Base-by-base conservation (phyloP, 1,140 invertebrate genomes). In the Drosophila ironensis region DNA sequence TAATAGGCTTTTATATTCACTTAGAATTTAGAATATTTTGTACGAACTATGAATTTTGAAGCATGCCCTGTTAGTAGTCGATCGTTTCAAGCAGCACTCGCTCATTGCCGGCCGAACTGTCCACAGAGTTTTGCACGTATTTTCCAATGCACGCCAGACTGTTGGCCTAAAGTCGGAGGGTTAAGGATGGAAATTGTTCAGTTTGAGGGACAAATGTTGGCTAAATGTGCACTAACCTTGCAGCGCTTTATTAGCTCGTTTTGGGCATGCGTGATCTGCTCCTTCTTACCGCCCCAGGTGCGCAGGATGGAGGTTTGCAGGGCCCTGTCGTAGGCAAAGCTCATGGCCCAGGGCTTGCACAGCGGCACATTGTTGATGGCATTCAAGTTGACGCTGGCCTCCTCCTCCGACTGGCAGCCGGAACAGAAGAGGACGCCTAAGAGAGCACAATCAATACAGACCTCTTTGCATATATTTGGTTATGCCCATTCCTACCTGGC, bases 391-490 rank as follows among this genome's bases (percentile, higher is more conserved):
- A 98, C 91, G 0, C 98, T 96, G 1, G 98, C 97, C 82, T 99
- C 98, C 89, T 98, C 97, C 89, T 99, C 98, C 17, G 97, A 96
- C 88, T 98, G 97, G 35, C 98, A 98, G 73, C 98, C 98, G 69
- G 97, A 98, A 42, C 99, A 92, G 93, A 99, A 99, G 9, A 95
- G 94, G 37, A 99, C 92, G 38, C 97, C 96, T 95, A 80, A 0
- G 11, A 24, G 28, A 11, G n/a, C n/a, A n/a, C n/a, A 2, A n/a
- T n/a, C n/a, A n/a, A n/a, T n/a, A n/a, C n/a, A n/a, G n/a, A n/a
- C n/a, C n/a, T n/a, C n/a, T n/a, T n/a, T n/a, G n/a, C n/a, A n/a
- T n/a, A n/a, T n/a, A n/a, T n/a, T n/a, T n/a, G n/a, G n/a, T n/a
- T n/a, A n/a, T n/a, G n/a, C n/a, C n/a, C n/a, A n/a, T 8, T 17